phyloP scores from a whole-genome alignment of 2,888 invertebrate genomes.

The Hemaris fuciformis region DNA sequence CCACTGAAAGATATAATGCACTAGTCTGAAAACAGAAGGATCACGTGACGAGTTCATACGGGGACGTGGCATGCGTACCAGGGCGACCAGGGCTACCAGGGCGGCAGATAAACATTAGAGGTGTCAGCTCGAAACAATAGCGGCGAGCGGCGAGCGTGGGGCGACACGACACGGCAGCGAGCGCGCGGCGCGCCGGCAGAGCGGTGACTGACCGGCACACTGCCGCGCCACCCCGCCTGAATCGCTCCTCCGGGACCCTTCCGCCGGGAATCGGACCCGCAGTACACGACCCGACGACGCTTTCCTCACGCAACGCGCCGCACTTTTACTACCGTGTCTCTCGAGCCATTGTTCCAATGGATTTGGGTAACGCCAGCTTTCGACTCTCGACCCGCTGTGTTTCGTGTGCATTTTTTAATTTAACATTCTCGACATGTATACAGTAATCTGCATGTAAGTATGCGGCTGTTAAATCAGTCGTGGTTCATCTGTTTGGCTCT shows the following conservation, averaged over 20 bases:
- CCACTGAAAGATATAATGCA: constrained; percentile 49
- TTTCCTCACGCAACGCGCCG: constrained; percentile 48
- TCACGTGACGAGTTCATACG: constrained; percentile 65
- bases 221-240: constrained; percentile 75
- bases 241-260: constrained; percentile 74
- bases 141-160: constrained; percentile 40
- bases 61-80: constrained; percentile 55
- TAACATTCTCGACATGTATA: constrained; percentile 35
- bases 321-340: constrained; percentile 19
- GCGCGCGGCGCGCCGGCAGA: constrained; percentile 73
- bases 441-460: constrained; percentile 30
- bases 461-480: constrained; percentile 27
- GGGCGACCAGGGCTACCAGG: constrained; percentile 55
- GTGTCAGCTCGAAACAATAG: constrained; percentile 54
- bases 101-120: constrained; percentile 63
- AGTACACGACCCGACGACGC: constrained; percentile 39
- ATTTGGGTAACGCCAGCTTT: constrained; percentile 27
- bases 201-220: constrained; percentile 81
- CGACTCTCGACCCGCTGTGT: background rate
- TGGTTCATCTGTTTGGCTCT: constrained; percentile 29
- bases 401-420: constrained; percentile 16
- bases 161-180: constrained; percentile 49
- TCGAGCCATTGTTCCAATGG: constrained; percentile 34
- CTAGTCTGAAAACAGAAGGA: constrained; percentile 52
- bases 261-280: constrained; percentile 68